Evolutionary conservation across 53 echinoderm and acorn worm species (phyloP), one percentile per base, ranked within the genome.

Genomic region (Hippasteria phrygiana): DNA sequence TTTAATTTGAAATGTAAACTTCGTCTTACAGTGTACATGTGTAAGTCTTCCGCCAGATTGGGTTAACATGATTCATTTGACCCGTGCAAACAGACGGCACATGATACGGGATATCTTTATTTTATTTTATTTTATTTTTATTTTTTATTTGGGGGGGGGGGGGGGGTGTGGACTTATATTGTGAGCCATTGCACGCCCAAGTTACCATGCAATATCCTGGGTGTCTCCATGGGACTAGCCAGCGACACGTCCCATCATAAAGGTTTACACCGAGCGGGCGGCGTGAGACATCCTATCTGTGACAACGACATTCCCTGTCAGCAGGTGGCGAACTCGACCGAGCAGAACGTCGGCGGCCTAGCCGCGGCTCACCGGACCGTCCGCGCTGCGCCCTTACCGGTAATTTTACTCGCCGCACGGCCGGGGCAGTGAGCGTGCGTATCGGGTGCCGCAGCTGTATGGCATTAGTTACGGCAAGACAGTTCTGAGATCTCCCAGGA

Each of bases 301-400:
- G 82, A 82, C 82, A 82, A 82, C 82, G 82, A 82, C 82, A 82
- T 82, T 66, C 82, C 82, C 82, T 46, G 40, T 42, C 82, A 66
- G 82, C 82, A 82, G 82, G 82, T 82, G 82, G 82, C 82, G 41
- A 82, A 82, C 46, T 29, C 82, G 82, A 82, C 82, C 82, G 82
- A 82, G 63, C 82, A 63, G 40, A 82, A 82, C 82, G 65, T 82
- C 82, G 28, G 65, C 82, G 43, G 43, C 66, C 82, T 43, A 65
- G 82, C 40, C 82, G 43, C 26, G 20, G 66, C 45, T 63, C 66
- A 82, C 82, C 82, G 82, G 42, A 42, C 64, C 64, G 46, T 43
- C 82, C 64, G 24, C 82, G 82, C 82, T 82, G 32, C 41, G 29
- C 45, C 31, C 82, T 8, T 66, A 62, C 82, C 82, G 82, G 47